These are phyloP conservation scores for Macrotus californicus DNA, from an alignment of 2,113 vertebrate species.

Conservation along the genomic window DNA sequence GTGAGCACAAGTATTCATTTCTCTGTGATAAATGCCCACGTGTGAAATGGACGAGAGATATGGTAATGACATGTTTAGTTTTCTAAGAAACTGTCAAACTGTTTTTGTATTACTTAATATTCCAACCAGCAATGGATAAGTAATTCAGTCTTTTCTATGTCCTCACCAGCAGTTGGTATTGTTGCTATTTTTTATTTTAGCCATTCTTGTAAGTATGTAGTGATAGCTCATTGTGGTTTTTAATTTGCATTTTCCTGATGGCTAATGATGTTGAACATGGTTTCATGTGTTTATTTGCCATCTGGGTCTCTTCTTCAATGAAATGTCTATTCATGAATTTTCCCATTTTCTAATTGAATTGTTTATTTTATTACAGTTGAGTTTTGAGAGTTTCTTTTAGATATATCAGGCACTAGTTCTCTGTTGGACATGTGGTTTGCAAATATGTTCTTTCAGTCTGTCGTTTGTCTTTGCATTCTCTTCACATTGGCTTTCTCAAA, in stretches of 20 bases:
- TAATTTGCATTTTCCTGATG: not conserved
- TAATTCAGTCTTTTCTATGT: not conserved
- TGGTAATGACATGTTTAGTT: not conserved
- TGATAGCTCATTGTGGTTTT: not conserved
- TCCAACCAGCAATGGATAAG: not conserved
- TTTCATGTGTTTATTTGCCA: not conserved
- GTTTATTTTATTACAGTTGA: not conserved
- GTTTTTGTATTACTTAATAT: not conserved
- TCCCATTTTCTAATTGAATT: not conserved
- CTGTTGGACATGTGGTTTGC: not conserved
- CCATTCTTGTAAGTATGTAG: not conserved
- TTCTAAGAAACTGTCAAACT: not conserved
- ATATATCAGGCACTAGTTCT: not conserved
- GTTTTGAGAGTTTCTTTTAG: not conserved
- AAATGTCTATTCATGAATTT: not conserved
- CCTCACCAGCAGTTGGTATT: not conserved
- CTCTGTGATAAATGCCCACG: not conserved
- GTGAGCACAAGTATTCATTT: not conserved
- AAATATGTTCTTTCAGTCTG: not conserved
- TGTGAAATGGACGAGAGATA: not conserved
- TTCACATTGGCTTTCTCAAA: not conserved
- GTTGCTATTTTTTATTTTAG: not conserved
- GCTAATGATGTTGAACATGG: not conserved
- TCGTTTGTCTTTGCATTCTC: not conserved
- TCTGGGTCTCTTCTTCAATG: not conserved